phyloP scores from a whole-genome alignment of 2,888 invertebrate genomes.

The Palloptera scutellata region DNA sequence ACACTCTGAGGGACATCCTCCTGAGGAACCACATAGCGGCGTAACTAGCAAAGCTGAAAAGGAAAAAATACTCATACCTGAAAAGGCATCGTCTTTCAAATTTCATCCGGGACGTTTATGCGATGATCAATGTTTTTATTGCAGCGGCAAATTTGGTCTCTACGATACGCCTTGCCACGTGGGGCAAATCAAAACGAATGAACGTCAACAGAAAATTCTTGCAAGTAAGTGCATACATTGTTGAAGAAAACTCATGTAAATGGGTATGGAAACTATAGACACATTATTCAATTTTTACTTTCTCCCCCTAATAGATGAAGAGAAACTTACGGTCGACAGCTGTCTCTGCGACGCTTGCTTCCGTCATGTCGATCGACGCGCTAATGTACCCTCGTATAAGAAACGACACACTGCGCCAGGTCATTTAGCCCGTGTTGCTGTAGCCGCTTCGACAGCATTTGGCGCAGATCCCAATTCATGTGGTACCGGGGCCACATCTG shows the following conservation, averaged over 20 bases:
- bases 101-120: conserved; percentile 84
- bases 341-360: conserved; percentile 89
- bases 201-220: conserved; percentile 82
- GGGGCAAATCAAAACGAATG: conserved; percentile 83
- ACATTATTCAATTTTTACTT: not conserved
- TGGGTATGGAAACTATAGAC: not conserved
- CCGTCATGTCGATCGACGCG: conserved; percentile 83
- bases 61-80: conserved; percentile 77
- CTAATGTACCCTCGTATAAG: conserved; percentile 75
- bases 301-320: conserved; percentile 69
- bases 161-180: conserved; percentile 89
- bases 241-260: not conserved
- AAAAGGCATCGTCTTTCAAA: conserved; percentile 87
- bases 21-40: conserved; percentile 33
- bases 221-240: conserved; percentile 69
- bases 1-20: conserved; percentile 54
- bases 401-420: conserved; percentile 65
- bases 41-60: conserved; percentile 59
- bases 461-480: conserved; percentile 28
- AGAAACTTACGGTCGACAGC: conserved; percentile 82
- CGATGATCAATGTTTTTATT: conserved; percentile 86
- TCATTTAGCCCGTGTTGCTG: conserved; percentile 36
- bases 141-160: conserved; percentile 85
- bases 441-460: conserved; percentile 29
- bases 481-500: conserved; percentile 6